Percentiles rank a stretch among this genome's conserved stretches.
phyloP scores from a whole-genome alignment of 2,888 invertebrate genomes.

The Hipparchia sbordonii region DNA sequence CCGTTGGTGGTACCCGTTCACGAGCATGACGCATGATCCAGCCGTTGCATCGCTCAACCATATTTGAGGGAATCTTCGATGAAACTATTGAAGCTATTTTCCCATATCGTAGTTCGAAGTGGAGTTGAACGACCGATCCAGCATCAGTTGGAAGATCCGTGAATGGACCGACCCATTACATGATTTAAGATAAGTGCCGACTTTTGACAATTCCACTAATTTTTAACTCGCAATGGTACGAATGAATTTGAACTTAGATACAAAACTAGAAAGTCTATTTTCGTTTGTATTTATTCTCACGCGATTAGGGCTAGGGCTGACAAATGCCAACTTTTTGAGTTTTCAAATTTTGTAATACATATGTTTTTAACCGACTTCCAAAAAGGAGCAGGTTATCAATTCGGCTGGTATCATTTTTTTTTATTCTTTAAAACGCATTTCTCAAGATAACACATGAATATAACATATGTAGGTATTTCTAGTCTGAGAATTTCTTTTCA shows the following conservation, averaged over 20 bases:
- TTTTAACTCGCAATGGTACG: constrained; percentile 12
- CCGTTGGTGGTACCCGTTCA: too few species aligned
- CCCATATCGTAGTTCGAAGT: constrained; percentile 4
- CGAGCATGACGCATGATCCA: too few species aligned
- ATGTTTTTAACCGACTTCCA: too few species aligned
- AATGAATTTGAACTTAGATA: constrained; percentile 11
- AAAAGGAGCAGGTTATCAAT: too few species aligned
- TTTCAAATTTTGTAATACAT: too few species aligned
- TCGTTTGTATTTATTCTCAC: not conserved
- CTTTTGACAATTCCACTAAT: constrained; percentile 36
- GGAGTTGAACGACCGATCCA: constrained; percentile 61
- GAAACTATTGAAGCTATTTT: not conserved
- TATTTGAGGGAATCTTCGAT: not conserved
- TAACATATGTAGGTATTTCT: too few species aligned
- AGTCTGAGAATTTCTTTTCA: too few species aligned
- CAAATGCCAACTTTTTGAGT: too few species aligned
- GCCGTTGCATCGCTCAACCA: too few species aligned
- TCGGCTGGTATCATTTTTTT: too few species aligned
- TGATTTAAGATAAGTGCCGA: constrained; percentile 52
- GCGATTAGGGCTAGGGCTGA: not conserved
- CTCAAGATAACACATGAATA: too few species aligned
- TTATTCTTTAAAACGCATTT: too few species aligned
- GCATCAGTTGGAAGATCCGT: constrained; percentile 59
- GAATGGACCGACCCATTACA: constrained; percentile 66
- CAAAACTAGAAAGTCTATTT: not conserved